These are phyloP conservation scores for Donacobius atricapilla DNA, from an alignment of 2,113 vertebrate species.

Conservation along the genomic window DNA sequence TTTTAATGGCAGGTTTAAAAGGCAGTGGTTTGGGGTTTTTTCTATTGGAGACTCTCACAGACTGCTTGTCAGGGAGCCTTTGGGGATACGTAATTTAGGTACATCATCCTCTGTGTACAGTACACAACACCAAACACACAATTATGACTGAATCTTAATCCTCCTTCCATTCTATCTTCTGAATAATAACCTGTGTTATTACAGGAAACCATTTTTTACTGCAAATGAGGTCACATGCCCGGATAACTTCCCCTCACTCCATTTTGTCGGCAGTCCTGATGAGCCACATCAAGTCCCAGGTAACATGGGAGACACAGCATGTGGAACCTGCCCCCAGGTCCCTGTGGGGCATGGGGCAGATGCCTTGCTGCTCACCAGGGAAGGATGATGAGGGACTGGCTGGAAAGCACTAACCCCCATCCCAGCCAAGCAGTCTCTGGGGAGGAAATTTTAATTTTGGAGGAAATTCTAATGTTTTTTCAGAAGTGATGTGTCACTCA, in stretches of 20 bases:
- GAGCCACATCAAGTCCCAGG: not conserved
- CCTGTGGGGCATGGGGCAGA: fast-evolving
- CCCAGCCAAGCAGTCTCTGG: not conserved
- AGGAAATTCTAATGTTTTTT: not conserved
- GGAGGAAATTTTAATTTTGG: not conserved
- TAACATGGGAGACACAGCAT: fast-evolving
- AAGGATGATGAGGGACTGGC: not conserved
- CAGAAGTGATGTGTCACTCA: not conserved
- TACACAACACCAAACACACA: not conserved
- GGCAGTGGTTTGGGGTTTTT: not conserved
- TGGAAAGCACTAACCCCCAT: not conserved
- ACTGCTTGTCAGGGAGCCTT: not conserved
- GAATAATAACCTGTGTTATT: not conserved
- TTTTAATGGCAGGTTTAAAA: not conserved
- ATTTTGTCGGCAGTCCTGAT: not conserved
- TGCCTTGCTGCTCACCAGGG: not conserved
- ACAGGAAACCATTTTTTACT: not conserved
- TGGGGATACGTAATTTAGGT: not conserved
- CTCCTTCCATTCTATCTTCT: not conserved
- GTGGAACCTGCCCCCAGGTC: fast-evolving
- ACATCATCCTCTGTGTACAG: not conserved
- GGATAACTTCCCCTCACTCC: not conserved
- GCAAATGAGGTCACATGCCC: not conserved
- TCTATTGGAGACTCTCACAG: not conserved
- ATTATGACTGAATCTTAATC: not conserved